Conservation (phyloP, 2,113 vertebrate genomes). For the Raja brachyura region DNA sequence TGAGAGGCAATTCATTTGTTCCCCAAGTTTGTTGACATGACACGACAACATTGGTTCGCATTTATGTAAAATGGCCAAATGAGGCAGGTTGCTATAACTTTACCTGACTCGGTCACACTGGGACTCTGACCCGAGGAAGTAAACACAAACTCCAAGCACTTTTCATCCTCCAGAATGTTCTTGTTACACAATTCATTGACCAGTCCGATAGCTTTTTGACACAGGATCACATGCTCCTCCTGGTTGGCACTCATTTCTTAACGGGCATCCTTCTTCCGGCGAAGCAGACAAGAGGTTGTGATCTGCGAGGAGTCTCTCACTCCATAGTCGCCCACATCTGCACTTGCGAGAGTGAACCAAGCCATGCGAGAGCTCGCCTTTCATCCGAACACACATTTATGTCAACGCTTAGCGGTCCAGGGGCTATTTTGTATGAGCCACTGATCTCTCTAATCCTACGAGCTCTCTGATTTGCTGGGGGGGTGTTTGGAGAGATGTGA, state of each 20-base stretch:
- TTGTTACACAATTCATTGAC: constrained; percentile 54
- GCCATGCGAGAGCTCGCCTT: constrained; percentile 7
- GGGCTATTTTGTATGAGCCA: not conserved
- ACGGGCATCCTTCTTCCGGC: constrained; percentile 48
- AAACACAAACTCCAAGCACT: constrained; percentile 56
- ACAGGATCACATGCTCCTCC: constrained; percentile 49
- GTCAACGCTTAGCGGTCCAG: not conserved
- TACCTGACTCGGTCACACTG: constrained; percentile 58
- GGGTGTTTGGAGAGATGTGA: constrained; percentile 45
- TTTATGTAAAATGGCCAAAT: not conserved
- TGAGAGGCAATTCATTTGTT: not conserved
- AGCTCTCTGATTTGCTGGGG: constrained; percentile 41
- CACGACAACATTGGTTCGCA: not conserved
- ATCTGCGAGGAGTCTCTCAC: constrained; percentile 24
- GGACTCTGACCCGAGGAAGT: constrained; percentile 53
- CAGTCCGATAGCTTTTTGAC: constrained; percentile 53
- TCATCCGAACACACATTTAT: not conserved
- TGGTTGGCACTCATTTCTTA: constrained; percentile 53
- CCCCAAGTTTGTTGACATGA: not conserved
- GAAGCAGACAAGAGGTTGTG: not conserved
- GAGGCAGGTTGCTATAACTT: not conserved
- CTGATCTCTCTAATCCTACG: not conserved
- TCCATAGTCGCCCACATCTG: constrained; percentile 16
- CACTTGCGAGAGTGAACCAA: not conserved
- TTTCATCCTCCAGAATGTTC: constrained; percentile 54